Percentiles rank a stretch among this genome's conserved stretches.
These are phyloP conservation scores for Agriopis leucophaearia DNA, from an alignment of 2,888 invertebrate species.

Conservation along the genomic window DNA sequence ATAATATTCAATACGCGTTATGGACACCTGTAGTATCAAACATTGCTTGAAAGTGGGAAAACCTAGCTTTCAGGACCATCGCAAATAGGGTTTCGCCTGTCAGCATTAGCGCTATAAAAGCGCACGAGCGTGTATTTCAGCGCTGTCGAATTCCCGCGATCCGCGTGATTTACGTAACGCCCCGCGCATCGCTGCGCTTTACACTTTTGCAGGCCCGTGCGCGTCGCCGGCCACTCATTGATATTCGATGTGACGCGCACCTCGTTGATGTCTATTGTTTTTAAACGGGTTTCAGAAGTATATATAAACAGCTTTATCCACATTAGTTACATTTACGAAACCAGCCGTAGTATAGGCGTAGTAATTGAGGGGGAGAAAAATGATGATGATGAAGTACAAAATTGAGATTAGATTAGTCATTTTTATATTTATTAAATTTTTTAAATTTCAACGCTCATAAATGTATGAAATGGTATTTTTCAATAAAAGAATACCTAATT, in stretches of 20 bases:
- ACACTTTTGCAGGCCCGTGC: conserved; percentile 83
- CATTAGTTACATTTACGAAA: not conserved
- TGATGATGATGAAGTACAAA: no score
- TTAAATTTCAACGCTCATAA: no score
- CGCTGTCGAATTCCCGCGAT: conserved; percentile 73
- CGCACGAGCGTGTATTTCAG: conserved; percentile 63
- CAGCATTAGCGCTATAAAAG: conserved; percentile 40
- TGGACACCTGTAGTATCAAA: no score
- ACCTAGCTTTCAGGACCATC: not conserved
- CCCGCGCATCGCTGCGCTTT: conserved; percentile 80
- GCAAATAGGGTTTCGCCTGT: conserved; percentile 24
- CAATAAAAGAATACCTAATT: no score
- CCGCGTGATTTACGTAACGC: conserved; percentile 81
- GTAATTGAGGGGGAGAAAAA: no score
- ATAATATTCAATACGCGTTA: no score
- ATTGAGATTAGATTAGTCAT: no score
- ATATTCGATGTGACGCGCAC: conserved; percentile 73
- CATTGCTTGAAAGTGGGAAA: no score
- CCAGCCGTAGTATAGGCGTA: not conserved
- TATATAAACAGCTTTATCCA: not conserved
- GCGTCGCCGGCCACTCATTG: conserved; percentile 80
- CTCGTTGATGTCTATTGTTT: conserved; percentile 57
- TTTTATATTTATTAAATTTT: no score
- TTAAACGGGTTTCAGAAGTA: conserved; percentile 19
- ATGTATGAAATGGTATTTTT: no score